phyloP scores from a whole-genome alignment of 2,113 vertebrate genomes.

The Pelmatolapia mariae region DNA sequence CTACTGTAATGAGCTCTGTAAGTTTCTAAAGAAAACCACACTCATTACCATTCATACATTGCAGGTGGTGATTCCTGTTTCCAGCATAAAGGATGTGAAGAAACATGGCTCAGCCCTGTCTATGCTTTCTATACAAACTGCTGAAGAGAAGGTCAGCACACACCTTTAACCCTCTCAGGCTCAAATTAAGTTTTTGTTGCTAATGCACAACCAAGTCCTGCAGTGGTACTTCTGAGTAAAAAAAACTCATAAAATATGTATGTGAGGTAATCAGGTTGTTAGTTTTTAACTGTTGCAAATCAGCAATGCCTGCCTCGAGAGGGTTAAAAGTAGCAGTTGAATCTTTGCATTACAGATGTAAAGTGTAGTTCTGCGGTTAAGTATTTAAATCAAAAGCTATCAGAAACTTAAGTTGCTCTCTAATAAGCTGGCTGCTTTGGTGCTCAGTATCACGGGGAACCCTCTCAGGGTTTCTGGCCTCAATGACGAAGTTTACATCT shows the following conservation, averaged over 20 bases:
- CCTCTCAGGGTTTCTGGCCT: not conserved
- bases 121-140: conserved; percentile 73
- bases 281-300: too few relatives aligned
- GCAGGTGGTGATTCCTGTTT: conserved; percentile 68
- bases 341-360: not conserved
- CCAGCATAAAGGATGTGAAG: conserved; percentile 67
- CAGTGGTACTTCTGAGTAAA: too few relatives aligned
- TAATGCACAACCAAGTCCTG: too few relatives aligned
- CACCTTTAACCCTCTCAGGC: too few relatives aligned
- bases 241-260: too few relatives aligned
- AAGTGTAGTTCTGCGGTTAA: not conserved
- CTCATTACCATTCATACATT: not conserved
- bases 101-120: conserved; percentile 78
- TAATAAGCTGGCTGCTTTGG: not conserved
- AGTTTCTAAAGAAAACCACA: not conserved
- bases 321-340: not conserved
- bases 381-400: not conserved
- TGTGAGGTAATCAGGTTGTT: too few relatives aligned
- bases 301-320: too few relatives aligned
- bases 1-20: not conserved
- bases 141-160: conserved; percentile 74
- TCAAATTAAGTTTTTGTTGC: too few relatives aligned
- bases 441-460: not conserved
- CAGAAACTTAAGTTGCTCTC: not conserved
- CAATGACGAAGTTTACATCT: not conserved